Conservation (phyloP, 2,888 invertebrate species). For the Amphimallon solstitiale region DNA sequence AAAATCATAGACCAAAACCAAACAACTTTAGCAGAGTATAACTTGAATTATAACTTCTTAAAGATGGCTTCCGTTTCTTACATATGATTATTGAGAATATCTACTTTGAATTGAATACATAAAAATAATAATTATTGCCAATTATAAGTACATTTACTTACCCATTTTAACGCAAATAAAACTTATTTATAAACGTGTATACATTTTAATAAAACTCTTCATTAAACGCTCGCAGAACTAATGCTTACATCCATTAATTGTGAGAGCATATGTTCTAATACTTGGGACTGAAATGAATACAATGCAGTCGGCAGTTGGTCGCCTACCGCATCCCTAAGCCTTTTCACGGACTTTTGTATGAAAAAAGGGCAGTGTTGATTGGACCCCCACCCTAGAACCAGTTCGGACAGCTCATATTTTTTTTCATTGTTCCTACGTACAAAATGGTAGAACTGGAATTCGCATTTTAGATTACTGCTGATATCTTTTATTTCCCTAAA, state of each 20-base stretch:
- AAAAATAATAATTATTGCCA: no score
- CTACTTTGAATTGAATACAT: no score
- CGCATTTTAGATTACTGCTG: not conserved
- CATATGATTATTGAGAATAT: no score
- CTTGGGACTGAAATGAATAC: not conserved
- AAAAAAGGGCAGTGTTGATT: slow-evolving; percentile 38
- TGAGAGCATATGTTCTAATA: not conserved
- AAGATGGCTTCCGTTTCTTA: no score
- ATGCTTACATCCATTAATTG: slow-evolving; percentile 14
- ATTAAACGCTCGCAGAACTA: slow-evolving; percentile 9
- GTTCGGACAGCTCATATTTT: slow-evolving; percentile 13
- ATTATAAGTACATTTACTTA: no score
- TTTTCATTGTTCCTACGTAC: slow-evolving; percentile 10
- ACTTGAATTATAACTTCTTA: no score
- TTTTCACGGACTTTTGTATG: slow-evolving; percentile 33
- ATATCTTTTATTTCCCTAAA: not conserved
- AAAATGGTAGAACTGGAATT: slow-evolving; percentile 26
- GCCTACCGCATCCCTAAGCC: slow-evolving; percentile 14
- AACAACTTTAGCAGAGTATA: no score
- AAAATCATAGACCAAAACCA: no score
- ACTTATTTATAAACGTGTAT: no score
- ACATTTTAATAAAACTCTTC: no score
- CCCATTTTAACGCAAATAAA: no score
- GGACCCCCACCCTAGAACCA: slow-evolving; percentile 32
- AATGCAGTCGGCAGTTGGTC: slow-evolving; percentile 27